Percentiles rank a stretch among this genome's conserved stretches.
Conservation (phyloP, 2,888 invertebrate genomes). For the Trichopoda pennipes region DNA sequence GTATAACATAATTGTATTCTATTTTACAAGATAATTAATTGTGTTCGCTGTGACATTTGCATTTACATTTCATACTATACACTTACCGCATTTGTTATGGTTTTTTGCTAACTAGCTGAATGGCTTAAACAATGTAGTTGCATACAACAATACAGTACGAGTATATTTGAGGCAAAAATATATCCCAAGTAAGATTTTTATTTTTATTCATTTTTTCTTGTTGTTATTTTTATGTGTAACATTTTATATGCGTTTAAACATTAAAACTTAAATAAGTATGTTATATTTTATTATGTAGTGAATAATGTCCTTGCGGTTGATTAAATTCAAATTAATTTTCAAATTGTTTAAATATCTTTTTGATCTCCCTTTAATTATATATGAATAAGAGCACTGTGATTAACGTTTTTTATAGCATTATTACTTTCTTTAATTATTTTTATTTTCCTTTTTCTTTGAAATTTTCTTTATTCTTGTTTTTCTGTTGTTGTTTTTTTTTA, state of each 20-base stretch:
- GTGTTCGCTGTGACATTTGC: no score
- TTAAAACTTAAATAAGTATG: background rate
- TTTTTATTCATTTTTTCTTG: conserved; percentile 19
- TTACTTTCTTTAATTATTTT: conserved; percentile 16
- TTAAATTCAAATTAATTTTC: conserved; percentile 4
- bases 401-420: background rate
- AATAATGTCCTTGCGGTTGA: background rate
- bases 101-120: conserved; percentile 49
- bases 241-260: background rate
- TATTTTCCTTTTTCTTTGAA: conserved; percentile 21
- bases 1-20: no score
- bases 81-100: conserved; percentile 40
- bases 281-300: conserved; percentile 2
- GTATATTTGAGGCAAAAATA: conserved; percentile 6
- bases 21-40: no score
- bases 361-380: conserved; percentile 8
- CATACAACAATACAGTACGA: background rate
- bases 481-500: conserved; percentile 28
- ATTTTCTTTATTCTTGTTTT: conserved; percentile 19
- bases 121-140: background rate
- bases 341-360: conserved; percentile 39
- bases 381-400: conserved; percentile 56
- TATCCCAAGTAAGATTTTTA: conserved; percentile 22
- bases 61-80: no score
- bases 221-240: conserved; percentile 23